Evolutionary conservation across 2,797 vertebrate species (phyloP), one percentile per base, ranked within the genome.

Genomic region (Gymnoscopelus braueri): DNA sequence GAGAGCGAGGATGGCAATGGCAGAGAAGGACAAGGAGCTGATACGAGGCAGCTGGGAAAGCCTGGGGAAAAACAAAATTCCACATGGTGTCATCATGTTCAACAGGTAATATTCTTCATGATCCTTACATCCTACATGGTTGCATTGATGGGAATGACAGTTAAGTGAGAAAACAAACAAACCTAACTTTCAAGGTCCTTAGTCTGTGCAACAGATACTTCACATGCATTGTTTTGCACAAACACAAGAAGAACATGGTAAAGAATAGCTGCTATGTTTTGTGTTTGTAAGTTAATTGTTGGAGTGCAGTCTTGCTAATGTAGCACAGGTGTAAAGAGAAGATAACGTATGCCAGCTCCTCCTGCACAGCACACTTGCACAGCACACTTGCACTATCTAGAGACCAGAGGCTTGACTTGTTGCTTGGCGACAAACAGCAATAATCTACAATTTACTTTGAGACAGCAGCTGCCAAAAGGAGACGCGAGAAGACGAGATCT

Each of bases 11-110:
- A 95, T 94, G 93, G 94, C 94, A 82, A 88, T 95, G 87, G 93
- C 92, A 12, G 92, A 78, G 67, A 94, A 94, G 78, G 94, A 95
- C 69, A 96, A 95, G 58, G 94, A 94, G 89, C 93, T 98, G 91
- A 97, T 98, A 87, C 94, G 95, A 76, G 94, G 95, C 91, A 98
- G 96, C 95, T 98, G 97, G 96, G 94, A 81, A 87, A 94, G 88
- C 74, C 92, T 98, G 74, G 95, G 93, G 85, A 93, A 93, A 84
- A 96, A 95, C 91, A 97, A 96, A 77, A 93, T 94, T 87, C 95
- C 96, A 80, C 96, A 98, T 24, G 96, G 97, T 76, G 88, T 95
- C 66, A 83, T 97, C 80, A 93, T 98, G 88, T 98, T 98, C 88
- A 88, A 92, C 89, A 95, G 94, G 94, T 95, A 93, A 83, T 35